These are phyloP conservation scores for Galagoides demidoff DNA, from an alignment of 2,797 vertebrate genomes.

Conservation along the genomic window DNA sequence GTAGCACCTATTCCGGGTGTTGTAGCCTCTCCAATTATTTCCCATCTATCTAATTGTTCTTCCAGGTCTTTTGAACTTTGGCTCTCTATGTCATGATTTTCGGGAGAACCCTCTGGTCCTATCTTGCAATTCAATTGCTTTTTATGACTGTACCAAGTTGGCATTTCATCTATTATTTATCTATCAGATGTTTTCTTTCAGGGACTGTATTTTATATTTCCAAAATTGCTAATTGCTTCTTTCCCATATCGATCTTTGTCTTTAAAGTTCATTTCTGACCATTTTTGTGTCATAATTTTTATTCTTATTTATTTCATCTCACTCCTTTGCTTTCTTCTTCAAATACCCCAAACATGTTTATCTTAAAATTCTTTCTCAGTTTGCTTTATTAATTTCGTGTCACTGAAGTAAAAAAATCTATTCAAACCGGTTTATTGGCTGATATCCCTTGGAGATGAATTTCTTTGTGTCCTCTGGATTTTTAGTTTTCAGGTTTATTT, in stretches of 20 bases:
- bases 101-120: neutral
- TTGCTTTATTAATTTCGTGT: neutral
- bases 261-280: neutral
- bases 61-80: neutral
- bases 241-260: neutral
- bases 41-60: neutral
- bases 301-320: constrained; percentile 27
- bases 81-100: neutral
- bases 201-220: neutral
- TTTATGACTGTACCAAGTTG: neutral
- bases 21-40: neutral
- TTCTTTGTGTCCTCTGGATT: neutral
- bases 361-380: neutral
- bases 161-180: neutral
- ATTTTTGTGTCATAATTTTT: constrained; percentile 3
- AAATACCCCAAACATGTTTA: neutral
- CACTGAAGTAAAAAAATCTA: neutral
- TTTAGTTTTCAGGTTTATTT: neutral
- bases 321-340: neutral
- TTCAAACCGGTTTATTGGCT: neutral
- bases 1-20: neutral
- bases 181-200: neutral
- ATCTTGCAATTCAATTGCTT: constrained; percentile 21
- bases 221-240: neutral
- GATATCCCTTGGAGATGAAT: neutral